Evolutionary conservation across 2,888 invertebrate genomes (phyloP), one percentile per base, ranked within the genome.

Genomic region (Oscheius sp.): DNA sequence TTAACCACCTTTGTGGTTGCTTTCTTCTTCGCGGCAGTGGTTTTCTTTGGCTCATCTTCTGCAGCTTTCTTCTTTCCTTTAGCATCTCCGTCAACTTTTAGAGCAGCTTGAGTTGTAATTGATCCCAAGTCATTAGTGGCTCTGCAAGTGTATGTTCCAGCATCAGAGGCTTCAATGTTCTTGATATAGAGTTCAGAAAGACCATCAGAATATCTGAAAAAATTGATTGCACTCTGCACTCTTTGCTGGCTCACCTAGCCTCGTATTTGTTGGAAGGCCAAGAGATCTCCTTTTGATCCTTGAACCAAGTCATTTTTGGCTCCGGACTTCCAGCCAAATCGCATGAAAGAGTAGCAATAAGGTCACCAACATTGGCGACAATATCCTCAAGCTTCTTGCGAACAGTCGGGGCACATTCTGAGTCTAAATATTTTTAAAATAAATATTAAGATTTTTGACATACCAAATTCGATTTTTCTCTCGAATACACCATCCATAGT

Each of bases 41-140:
- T 75, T 27, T 78, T 70, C 20, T 73, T 67, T 17, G 76, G 78
- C 39, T 76, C 75, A 8, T 78, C 63, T n/a, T 53, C 70, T 25
- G 37, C 33, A 37, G 34, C 68, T 69, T 76, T 75, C 65, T 70
- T 73, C 50, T 69, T 71, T 55, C 69, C 71, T 65, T 71, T 71
- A 8, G 66, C 65, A 23, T 69, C 64, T 15, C 65, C 72, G 63
- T 78, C 71, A 10, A 82, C 79, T 12, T 69, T 76, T 17, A 83
- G 65, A 17, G 69, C 74, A 4, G 91, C 91, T 8, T 72, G 93
- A 85, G 92, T 92, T 86, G 91, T 90, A 83, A 91, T 92, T 90
- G 91, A 91, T 80, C 96, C 96, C 82, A 92, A 91, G 83, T 91
- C 91, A 88, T 94, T 95, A 52, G 90, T 90, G 57, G 93, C 94